These are phyloP conservation scores for Autographa gamma DNA, from an alignment of 2,888 invertebrate genomes.

Conservation along the genomic window DNA sequence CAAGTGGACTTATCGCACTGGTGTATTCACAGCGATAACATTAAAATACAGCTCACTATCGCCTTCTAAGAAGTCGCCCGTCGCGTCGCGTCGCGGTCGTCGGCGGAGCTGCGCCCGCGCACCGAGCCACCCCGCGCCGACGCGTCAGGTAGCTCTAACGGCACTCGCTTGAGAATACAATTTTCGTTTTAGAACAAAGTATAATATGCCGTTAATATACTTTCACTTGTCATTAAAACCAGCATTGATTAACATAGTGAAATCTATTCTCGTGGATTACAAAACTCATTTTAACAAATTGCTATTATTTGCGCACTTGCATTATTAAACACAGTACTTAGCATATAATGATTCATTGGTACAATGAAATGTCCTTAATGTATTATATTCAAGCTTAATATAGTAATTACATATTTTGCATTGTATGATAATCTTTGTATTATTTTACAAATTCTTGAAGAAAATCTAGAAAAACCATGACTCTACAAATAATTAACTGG, in stretches of 20 bases:
- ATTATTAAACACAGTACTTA: constrained; percentile 15
- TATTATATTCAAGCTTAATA: neutral
- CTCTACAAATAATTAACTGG: too few relatives aligned
- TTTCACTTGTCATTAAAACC: constrained; percentile 72
- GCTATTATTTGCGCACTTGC: constrained; percentile 17
- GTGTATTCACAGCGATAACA: constrained; percentile 85
- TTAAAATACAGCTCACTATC: constrained; percentile 85
- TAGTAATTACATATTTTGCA: neutral
- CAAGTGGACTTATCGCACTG: constrained; percentile 82
- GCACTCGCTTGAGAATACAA: constrained; percentile 81
- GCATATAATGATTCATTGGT: constrained; percentile 2
- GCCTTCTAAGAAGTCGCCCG: constrained; percentile 83
- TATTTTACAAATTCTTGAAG: neutral
- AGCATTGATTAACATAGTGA: constrained; percentile 63
- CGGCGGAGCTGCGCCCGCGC: constrained; percentile 57
- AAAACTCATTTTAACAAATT: constrained; percentile 30
- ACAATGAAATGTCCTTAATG: neutral
- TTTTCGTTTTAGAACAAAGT: constrained; percentile 76
- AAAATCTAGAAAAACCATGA: too few relatives aligned
- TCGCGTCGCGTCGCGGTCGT: constrained; percentile 56
- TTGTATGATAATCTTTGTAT: neutral
- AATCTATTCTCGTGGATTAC: constrained; percentile 58
- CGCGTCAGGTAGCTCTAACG: constrained; percentile 87
- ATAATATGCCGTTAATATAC: constrained; percentile 77
- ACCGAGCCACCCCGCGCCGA: constrained; percentile 50